phyloP scores from a whole-genome alignment of 2,797 vertebrate genomes.

The Poecilia velifera region DNA sequence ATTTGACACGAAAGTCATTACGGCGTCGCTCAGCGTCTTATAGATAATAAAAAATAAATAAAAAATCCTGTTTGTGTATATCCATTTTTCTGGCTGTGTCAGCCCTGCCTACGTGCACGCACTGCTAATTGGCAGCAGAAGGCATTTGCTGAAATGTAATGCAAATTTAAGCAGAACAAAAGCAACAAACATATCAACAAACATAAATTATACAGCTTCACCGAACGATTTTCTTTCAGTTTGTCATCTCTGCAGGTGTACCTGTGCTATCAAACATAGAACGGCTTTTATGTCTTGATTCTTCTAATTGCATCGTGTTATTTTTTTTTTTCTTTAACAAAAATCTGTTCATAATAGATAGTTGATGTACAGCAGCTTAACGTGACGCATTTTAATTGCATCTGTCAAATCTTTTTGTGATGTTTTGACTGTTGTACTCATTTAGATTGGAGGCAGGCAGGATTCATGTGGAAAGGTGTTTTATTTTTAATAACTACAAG shows the following conservation, averaged over 20 bases:
- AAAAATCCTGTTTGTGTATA: not conserved
- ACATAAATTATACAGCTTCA: not conserved
- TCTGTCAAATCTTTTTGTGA: not conserved
- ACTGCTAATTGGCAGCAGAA: not conserved
- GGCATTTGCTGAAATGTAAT: constrained; percentile 4
- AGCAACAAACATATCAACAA: not conserved
- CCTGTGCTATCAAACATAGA: not conserved
- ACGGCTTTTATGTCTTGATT: not conserved
- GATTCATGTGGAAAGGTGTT: not conserved
- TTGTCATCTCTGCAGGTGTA: not conserved
- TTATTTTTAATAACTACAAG: not conserved
- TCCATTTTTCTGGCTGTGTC: not conserved
- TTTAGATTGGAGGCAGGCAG: not conserved
- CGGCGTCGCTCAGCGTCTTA: not conserved
- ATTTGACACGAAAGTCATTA: constrained; percentile 10
- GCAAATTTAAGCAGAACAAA: not conserved
- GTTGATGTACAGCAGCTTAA: not conserved
- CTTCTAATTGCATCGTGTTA: not conserved
- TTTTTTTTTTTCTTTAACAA: not conserved
- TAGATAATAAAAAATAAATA: not conserved
- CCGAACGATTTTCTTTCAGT: not conserved
- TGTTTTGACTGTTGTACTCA: not conserved
- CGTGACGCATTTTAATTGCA: not conserved
- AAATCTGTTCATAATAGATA: not conserved
- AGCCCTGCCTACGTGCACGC: not conserved